Percentiles rank a stretch among this genome's conserved stretches.
These are phyloP conservation scores for Mirza zaza DNA, from an alignment of 2,113 vertebrate species.

Conservation along the genomic window DNA sequence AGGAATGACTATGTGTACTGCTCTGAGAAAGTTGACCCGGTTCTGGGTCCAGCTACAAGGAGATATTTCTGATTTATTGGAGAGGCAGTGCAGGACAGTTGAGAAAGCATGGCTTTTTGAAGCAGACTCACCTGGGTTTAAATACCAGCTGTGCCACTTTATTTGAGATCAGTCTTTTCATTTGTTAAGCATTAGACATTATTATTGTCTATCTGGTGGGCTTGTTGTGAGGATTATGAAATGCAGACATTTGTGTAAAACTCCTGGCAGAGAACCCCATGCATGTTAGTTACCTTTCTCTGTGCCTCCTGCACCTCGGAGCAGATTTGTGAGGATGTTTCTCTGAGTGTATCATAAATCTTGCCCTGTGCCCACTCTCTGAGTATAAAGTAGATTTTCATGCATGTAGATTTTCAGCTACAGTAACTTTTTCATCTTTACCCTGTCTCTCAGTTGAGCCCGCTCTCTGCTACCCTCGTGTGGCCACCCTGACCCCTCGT, in stretches of 20 bases:
- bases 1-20: not conserved
- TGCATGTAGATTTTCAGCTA: not conserved
- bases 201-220: not conserved
- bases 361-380: not conserved
- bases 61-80: not conserved
- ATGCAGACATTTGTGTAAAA: not conserved
- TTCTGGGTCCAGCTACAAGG: not conserved
- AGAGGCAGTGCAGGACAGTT: not conserved
- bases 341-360: not conserved
- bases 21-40: not conserved
- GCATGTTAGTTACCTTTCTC: not conserved
- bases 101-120: not conserved
- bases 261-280: not conserved
- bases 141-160: not conserved
- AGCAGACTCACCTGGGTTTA: not conserved
- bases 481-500: slow-evolving; percentile 31
- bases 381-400: not conserved
- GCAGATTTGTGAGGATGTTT: not conserved
- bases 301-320: not conserved
- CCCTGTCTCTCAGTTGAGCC: not conserved
- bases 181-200: not conserved
- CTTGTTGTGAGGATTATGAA: not conserved
- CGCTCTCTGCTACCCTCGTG: slow-evolving; percentile 74
- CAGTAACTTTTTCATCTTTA: not conserved
- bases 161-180: not conserved